Base-by-base conservation (phyloP, 2,797 vertebrate genomes). In the Pempheris klunzingeri region DNA sequence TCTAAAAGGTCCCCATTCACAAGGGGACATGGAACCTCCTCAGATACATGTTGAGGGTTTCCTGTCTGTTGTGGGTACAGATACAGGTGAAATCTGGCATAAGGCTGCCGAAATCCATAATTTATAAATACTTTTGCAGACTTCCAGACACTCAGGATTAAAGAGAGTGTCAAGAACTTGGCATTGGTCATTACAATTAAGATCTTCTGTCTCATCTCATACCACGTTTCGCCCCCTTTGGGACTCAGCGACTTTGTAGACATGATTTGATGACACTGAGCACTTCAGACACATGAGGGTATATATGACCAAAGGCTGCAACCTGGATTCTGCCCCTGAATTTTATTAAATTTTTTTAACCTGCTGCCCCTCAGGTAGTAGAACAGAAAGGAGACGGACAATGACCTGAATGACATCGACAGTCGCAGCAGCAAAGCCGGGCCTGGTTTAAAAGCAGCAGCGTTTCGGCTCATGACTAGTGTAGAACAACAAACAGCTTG, bases 381-480 rank as follows among this genome's bases (percentile, higher is more conserved):
- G 30, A 55, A 65, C 15, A 39, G 36, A 61, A 28, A 38, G 6
- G 28, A 81, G 62, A 62, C 44, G 28, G 20, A 22, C 55, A 28
- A 26, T 63, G 53, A 52, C 52, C 71, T 59, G 17, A 70, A 20
- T 75, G 73, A 80, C 74, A 61, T 20, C 55, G 28, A 65, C 52
- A 41, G 53, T 58, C 50, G 18, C 24, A 32, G 52, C 74, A 71
- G 52, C 24, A 52, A 74, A 81, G 32, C 43, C 52, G 6, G 36
- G n/a, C 34, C 30, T 26, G 65, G 69, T 87, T n/a, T 70, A 69
- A 70, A 80, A 53, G 12, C 55, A 41, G 39, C 71, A 50, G 34
- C 8, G 7, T 53, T 66, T 38, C 8, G 4, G 10, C 41, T 67
- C 24, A 20, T 32, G 44, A 67, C 68, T 53, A 49, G 61, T 9